A percentile compares a stretch with the other conserved stretches of the same genome.
Conservation (phyloP, 2,888 invertebrate species). For the Neria commutata region DNA sequence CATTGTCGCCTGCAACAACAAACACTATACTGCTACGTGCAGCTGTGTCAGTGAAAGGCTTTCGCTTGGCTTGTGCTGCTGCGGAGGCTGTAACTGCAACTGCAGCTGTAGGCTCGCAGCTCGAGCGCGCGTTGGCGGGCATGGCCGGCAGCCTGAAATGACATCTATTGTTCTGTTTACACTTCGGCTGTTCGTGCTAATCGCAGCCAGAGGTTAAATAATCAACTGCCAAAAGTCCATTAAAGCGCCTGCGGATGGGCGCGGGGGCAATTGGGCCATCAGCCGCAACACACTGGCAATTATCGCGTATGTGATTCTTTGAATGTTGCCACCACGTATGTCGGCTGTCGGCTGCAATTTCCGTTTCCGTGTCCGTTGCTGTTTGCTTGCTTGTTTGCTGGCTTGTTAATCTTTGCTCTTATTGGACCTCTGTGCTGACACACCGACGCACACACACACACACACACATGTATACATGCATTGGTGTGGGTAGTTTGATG, state of each 20-base stretch:
- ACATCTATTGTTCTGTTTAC: not conserved
- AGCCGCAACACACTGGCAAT: slow-evolving; percentile 20
- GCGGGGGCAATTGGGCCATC: not conserved
- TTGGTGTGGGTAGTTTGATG: not conserved
- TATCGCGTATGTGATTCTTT: slow-evolving; percentile 24
- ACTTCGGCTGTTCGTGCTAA: not conserved
- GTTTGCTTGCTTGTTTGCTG: not conserved
- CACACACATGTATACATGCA: no score
- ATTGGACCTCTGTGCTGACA: not conserved
- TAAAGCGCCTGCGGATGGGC: slow-evolving; percentile 18
- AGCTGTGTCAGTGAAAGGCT: no score
- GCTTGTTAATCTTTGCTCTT: not conserved
- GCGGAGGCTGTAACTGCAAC: not conserved
- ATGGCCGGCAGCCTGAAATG: no score
- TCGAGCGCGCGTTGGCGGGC: not conserved
- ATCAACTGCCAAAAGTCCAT: slow-evolving; percentile 21
- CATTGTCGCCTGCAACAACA: no score
- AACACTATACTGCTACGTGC: not conserved
- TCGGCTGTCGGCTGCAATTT: not conserved
- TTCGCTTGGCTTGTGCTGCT: no score
- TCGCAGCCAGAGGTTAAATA: slow-evolving; percentile 24
- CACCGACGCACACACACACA: not conserved
- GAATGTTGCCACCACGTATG: not conserved
- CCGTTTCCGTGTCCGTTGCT: not conserved
- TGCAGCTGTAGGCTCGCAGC: not conserved